Conservation (phyloP, 2,797 vertebrate genomes). For the Acrossocheilus wenchowensis region DNA sequence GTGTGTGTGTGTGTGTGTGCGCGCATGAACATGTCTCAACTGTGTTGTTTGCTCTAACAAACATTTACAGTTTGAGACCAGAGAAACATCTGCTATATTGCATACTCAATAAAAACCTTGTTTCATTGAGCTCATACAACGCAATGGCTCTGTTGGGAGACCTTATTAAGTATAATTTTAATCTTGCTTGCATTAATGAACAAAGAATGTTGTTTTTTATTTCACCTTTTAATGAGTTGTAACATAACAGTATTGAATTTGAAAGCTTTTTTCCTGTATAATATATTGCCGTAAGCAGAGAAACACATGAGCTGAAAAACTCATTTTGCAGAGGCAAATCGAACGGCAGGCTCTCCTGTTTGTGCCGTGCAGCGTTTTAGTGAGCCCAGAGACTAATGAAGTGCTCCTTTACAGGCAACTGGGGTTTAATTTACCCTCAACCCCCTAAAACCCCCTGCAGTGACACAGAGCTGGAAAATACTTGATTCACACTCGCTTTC, state of each 20-base stretch:
- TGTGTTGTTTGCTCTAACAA: constrained; percentile 5
- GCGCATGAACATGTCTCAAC: not conserved
- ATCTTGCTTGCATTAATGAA: constrained; percentile 56
- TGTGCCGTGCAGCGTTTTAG: constrained; percentile 60
- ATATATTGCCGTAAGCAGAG: constrained; percentile 59
- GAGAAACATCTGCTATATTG: constrained; percentile 12
- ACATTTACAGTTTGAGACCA: not conserved
- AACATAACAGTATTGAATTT: constrained; percentile 65
- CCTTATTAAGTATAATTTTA: constrained; percentile 41
- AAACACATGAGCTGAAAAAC: constrained; percentile 14
- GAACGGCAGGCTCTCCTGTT: constrained; percentile 42
- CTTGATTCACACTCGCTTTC: constrained; percentile 14
- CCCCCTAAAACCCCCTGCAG: constrained; percentile 16
- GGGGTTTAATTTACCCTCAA: constrained; percentile 67
- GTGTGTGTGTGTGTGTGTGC: constrained; percentile 1
- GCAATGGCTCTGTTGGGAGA: constrained; percentile 22
- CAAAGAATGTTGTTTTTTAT: constrained; percentile 64
- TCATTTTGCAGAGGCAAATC: constrained; percentile 55
- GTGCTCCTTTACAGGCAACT: constrained; percentile 68
- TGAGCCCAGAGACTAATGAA: constrained; percentile 73
- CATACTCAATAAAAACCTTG: not conserved
- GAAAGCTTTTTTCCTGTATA: constrained; percentile 67
- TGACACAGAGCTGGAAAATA: constrained; percentile 25
- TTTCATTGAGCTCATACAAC: constrained; percentile 5
- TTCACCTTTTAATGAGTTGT: constrained; percentile 68